Percentiles rank a stretch among this genome's conserved stretches.
Conservation (phyloP, 2,113 vertebrate species). For the Phalacrocorax pelagicus region DNA sequence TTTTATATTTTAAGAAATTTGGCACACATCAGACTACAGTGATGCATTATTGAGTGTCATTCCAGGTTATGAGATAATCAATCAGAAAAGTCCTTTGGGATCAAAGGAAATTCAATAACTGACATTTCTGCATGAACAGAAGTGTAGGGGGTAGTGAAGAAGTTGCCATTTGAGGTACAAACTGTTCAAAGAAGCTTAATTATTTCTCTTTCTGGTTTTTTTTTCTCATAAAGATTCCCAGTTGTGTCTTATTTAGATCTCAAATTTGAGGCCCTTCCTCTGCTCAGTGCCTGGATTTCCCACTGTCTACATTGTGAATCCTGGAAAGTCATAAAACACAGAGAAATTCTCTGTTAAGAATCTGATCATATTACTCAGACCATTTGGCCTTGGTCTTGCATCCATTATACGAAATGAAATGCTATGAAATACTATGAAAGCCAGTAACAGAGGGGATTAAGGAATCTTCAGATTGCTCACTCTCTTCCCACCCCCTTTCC, state of each 20-base stretch:
- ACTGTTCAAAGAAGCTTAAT: conserved; percentile 43
- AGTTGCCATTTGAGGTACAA: conserved; percentile 59
- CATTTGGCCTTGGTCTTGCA: not conserved
- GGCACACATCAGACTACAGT: not conserved
- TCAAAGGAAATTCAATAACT: conserved; percentile 70
- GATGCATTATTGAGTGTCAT: conserved; percentile 67
- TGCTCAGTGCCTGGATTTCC: conserved; percentile 14
- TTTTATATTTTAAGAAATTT: conserved; percentile 50
- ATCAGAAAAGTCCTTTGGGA: conserved; percentile 59
- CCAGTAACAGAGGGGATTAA: not conserved
- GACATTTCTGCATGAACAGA: conserved; percentile 38
- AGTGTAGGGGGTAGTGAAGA: not conserved
- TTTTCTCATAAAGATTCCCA: conserved; percentile 55
- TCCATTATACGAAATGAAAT: conserved; percentile 19
- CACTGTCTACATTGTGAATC: not conserved
- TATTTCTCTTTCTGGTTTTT: conserved; percentile 27
- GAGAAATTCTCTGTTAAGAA: not conserved
- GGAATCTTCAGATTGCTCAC: not conserved
- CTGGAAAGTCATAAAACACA: conserved; percentile 35
- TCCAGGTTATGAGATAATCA: conserved; percentile 66
- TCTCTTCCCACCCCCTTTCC: not conserved
- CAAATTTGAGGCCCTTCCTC: not conserved
- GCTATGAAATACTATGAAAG: not conserved
- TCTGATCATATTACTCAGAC: not conserved
- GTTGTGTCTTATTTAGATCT: conserved; percentile 10